phyloP scores from a whole-genome alignment of 1,140 invertebrate species.

The Heliconius hewitsoni region DNA sequence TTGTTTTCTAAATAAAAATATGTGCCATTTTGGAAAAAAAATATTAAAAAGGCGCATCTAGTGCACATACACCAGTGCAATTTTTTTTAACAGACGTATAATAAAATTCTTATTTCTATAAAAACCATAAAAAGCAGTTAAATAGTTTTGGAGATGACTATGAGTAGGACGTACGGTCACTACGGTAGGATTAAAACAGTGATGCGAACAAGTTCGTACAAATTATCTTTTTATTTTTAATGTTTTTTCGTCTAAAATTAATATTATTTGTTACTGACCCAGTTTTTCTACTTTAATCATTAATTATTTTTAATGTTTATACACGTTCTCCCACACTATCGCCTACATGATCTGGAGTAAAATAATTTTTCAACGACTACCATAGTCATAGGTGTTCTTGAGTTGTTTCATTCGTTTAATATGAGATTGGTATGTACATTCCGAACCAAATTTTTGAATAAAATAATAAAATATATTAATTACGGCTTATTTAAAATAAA shows the following conservation, averaged over 20 bases:
- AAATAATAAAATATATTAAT: too few species aligned
- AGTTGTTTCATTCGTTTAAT: too few species aligned
- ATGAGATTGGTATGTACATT: too few species aligned
- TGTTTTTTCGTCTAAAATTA: not conserved
- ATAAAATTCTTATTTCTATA: too few species aligned
- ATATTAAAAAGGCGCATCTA: not conserved
- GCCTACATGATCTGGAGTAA: constrained; percentile 10
- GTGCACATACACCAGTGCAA: too few species aligned
- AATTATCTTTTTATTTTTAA: not conserved
- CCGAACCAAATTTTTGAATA: too few species aligned
- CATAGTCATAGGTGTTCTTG: not conserved
- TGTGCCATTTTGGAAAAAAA: not conserved
- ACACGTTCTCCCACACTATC: constrained; percentile 5
- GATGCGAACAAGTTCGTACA: not conserved
- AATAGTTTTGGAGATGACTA: too few species aligned
- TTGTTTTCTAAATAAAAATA: not conserved
- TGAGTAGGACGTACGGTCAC: too few species aligned
- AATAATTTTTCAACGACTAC: not conserved
- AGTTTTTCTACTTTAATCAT: constrained; percentile 16
- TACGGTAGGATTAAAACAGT: not conserved
- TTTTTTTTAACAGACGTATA: too few species aligned
- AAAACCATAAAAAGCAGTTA: too few species aligned
- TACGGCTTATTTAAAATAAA: too few species aligned
- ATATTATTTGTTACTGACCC: constrained; percentile 5
- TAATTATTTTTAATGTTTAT: constrained; percentile 18